These are phyloP conservation scores for Clivina fossor DNA, from an alignment of 2,888 invertebrate species.

Conservation along the genomic window DNA sequence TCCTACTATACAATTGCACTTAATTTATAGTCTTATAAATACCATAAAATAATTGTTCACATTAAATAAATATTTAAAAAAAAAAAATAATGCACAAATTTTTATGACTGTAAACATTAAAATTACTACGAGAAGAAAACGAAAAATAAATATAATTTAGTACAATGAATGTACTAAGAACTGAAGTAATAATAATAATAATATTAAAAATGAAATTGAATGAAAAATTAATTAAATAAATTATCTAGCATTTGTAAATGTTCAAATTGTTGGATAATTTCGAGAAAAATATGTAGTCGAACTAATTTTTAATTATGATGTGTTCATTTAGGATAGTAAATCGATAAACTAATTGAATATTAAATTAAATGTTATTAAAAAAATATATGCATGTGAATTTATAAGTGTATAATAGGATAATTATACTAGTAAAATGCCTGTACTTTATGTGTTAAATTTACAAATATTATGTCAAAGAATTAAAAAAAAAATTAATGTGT, in stretches of 20 bases:
- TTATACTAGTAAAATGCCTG: conserved; percentile 8
- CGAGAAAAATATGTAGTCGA: conserved; percentile 5
- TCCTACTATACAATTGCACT: no score
- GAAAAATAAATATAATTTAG: no score
- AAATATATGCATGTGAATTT: conserved; percentile 13
- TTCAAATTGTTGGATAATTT: background rate
- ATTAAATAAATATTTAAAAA: no score
- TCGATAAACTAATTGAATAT: conserved; percentile 1
- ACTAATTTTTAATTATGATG: conserved; percentile 19
- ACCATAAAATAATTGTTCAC: no score
- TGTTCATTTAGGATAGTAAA: conserved; percentile 26
- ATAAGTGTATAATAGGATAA: conserved; percentile 16
- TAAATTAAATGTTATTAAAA: background rate
- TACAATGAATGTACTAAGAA: conserved; percentile 27
- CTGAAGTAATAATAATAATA: conserved; percentile 11
- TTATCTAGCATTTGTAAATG: background rate
- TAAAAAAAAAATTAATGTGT: conserved; percentile 20
- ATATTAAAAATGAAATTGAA: background rate
- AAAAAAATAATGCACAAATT: no score
- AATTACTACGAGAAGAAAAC: no score
- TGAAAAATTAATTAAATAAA: background rate
- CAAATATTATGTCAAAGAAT: no score
- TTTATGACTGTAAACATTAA: no score
- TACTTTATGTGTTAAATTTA: conserved; percentile 20
- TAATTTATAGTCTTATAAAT: no score